These are phyloP conservation scores for Orthonychiurus folsomi DNA, from an alignment of 2,888 invertebrate genomes.

Conservation along the genomic window DNA sequence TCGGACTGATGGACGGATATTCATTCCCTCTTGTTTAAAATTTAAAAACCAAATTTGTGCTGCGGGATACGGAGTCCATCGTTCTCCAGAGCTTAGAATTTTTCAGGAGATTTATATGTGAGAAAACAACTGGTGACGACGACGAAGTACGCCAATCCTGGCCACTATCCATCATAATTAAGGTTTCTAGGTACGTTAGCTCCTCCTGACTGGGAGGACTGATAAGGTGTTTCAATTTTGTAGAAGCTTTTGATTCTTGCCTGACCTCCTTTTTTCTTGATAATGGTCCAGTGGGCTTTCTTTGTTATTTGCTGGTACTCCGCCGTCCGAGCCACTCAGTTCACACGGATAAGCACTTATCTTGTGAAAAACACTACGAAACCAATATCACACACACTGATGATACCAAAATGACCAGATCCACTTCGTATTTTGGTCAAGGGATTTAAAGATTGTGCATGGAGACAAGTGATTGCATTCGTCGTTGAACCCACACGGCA, in stretches of 20 bases:
- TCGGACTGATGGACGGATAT: too few species aligned
- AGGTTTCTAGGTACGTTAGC: background rate
- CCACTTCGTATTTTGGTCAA: background rate
- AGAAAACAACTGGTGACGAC: background rate
- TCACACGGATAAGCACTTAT: slow-evolving; percentile 1
- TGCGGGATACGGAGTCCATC: too few species aligned
- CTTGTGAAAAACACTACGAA: background rate
- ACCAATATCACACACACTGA: background rate
- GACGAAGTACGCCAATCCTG: too few species aligned
- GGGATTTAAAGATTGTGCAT: slow-evolving; percentile 1
- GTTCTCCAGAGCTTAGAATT: too few species aligned
- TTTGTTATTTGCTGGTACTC: background rate
- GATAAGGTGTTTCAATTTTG: background rate
- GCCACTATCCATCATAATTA: background rate
- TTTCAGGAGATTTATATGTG: too few species aligned
- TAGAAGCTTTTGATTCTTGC: background rate
- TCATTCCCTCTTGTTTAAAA: too few species aligned
- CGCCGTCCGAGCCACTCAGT: background rate
- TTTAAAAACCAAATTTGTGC: too few species aligned
- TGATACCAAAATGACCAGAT: background rate
- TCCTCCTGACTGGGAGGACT: background rate
- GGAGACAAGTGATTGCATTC: background rate
- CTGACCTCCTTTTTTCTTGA: background rate
- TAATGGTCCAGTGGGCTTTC: background rate
- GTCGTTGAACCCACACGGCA: too few species aligned